Conservation (phyloP, 30 jellyfish, hydroid and myxozoan genomes). For the Aurelia aurita complex sp. Pacific region DNA sequence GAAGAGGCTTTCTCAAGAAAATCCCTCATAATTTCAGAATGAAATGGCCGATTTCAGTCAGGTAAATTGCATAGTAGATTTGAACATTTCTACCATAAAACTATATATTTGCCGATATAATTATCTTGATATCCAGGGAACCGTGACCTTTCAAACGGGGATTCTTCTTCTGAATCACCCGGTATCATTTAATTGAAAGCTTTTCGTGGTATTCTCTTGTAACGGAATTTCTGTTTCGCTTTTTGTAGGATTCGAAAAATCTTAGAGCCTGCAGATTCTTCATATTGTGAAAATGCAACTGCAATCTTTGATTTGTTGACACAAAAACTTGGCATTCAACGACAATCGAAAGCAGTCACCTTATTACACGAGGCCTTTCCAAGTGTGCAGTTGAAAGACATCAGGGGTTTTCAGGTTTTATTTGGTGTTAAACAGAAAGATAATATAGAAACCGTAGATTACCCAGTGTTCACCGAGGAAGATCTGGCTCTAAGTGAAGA, state of each 20-base stretch:
- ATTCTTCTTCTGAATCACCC: too few relatives aligned
- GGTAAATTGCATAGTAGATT: too few relatives aligned
- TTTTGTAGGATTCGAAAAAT: slow-evolving; percentile 35
- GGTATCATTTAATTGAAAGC: too few relatives aligned
- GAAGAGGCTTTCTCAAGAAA: too few relatives aligned
- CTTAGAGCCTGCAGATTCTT: slow-evolving; percentile 39
- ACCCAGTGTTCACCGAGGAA: slow-evolving; percentile 56
- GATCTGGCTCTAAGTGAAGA: slow-evolving; percentile 32
- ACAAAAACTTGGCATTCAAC: slow-evolving; percentile 52
- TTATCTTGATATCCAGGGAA: too few relatives aligned
- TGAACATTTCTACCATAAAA: too few relatives aligned
- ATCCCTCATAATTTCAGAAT: too few relatives aligned
- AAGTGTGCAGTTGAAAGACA: slow-evolving; percentile 36
- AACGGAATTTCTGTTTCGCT: background rate
- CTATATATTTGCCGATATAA: too few relatives aligned
- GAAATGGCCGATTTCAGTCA: too few relatives aligned
- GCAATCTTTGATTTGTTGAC: slow-evolving; percentile 28
- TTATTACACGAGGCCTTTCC: slow-evolving; percentile 62
- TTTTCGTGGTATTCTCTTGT: too few relatives aligned
- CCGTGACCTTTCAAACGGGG: too few relatives aligned
- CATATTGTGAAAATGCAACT: slow-evolving; percentile 57
- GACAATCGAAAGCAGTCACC: slow-evolving; percentile 23
- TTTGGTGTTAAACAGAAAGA: slow-evolving; percentile 49
- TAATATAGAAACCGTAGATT: slow-evolving; percentile 9
- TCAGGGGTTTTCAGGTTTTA: slow-evolving; percentile 44